phyloP scores from a whole-genome alignment of 2,113 vertebrate genomes.

The Aptenodytes forsteri region DNA sequence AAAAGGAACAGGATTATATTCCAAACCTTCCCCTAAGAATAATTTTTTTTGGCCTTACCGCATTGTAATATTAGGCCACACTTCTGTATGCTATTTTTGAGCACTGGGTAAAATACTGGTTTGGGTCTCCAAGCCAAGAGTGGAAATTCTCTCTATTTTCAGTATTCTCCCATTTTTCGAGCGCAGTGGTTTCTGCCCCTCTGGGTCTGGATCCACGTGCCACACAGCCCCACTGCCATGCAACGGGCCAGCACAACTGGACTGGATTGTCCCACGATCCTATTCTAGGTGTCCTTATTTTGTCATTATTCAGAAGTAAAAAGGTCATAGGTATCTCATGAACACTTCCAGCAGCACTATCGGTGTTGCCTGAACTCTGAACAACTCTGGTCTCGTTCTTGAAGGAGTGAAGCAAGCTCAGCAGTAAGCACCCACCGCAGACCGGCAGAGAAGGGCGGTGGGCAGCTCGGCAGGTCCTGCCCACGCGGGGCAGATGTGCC shows the following conservation, averaged over 20 bases:
- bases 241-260: not conserved
- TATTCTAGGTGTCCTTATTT: too few relatives aligned
- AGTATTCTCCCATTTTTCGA: not conserved
- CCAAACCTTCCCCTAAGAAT: not conserved
- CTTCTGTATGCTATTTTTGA: not conserved
- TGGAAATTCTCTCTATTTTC: not conserved
- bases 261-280: not conserved
- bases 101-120: not conserved
- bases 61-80: not conserved
- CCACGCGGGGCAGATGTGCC: not conserved
- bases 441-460: not conserved
- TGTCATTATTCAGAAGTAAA: not conserved
- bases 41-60: not conserved
- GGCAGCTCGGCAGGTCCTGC: not conserved
- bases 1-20: not conserved
- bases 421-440: not conserved
- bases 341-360: not conserved
- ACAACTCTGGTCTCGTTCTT: not conserved
- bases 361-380: accelerated
- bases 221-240: accelerated
- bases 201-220: not conserved
- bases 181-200: not conserved
- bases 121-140: not conserved
- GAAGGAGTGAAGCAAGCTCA: accelerated
- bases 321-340: not conserved